Evolutionary conservation across 2,888 invertebrate genomes (phyloP).

Genomic region (Pachymerium ferrugineum): DNA sequence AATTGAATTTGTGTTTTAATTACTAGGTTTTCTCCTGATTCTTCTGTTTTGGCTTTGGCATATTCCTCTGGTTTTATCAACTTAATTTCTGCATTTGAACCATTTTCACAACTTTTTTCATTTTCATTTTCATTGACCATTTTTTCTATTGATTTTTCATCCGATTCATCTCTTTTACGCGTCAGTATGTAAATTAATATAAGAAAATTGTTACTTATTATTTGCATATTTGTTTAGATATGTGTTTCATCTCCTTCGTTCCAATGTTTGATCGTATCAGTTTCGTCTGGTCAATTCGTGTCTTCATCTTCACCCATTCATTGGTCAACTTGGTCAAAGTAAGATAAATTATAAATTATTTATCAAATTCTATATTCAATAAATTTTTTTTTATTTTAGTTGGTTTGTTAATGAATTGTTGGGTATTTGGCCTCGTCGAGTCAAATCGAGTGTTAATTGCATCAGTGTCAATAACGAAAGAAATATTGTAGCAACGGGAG

Average conservation of each 20-base stretch:
- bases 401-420: neutral
- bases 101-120: neutral
- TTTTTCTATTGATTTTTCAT: neutral
- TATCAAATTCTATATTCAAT: neutral
- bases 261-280: neutral
- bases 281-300: neutral
- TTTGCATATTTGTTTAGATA: neutral
- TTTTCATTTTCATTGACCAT: neutral
- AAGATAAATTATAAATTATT: neutral
- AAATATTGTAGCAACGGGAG: conserved; percentile 47
- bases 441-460: conserved; percentile 50
- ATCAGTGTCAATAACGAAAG: conserved; percentile 44
- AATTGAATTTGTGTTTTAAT: neutral
- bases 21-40: neutral
- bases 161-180: neutral
- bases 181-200: neutral
- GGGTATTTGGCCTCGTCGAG: conserved; percentile 14
- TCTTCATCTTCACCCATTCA: neutral
- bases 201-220: neutral
- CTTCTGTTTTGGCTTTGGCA: neutral
- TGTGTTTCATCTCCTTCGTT: neutral
- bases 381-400: neutral
- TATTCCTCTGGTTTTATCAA: neutral
- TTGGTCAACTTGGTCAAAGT: conserved; percentile 5
- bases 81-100: neutral